These are phyloP conservation scores for Phocoena sinus DNA, from an alignment of 2,113 vertebrate genomes.

Conservation along the genomic window DNA sequence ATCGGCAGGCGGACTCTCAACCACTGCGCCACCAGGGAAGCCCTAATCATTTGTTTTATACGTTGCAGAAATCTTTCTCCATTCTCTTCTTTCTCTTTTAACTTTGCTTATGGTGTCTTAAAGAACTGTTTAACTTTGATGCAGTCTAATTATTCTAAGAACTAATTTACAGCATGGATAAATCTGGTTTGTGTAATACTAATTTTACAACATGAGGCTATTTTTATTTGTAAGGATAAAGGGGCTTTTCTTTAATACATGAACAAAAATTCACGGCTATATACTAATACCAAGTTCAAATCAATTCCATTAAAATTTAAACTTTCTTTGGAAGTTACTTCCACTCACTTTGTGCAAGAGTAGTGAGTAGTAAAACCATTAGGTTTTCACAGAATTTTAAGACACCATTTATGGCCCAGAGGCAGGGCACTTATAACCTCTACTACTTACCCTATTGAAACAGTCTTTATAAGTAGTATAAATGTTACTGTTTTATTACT, in stretches of 20 bases:
- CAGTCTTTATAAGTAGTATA: neutral
- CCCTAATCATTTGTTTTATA: neutral
- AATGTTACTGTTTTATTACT: neutral
- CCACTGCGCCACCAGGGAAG: too few relatives aligned
- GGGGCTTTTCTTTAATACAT: neutral
- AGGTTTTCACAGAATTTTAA: conserved; percentile 13
- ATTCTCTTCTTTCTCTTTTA: neutral
- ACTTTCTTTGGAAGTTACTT: neutral
- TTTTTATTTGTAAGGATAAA: neutral
- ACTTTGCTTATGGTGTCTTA: neutral
- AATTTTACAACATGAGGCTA: neutral
- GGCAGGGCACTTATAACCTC: neutral
- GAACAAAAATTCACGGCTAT: neutral
- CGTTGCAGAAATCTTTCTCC: neutral
- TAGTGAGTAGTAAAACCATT: neutral
- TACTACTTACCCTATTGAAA: neutral
- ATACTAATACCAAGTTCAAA: neutral
- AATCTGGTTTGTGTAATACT: neutral
- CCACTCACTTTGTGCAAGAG: neutral
- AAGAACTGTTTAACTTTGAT: neutral
- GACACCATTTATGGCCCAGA: neutral
- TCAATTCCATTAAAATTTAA: conserved; percentile 3
- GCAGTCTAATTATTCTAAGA: neutral
- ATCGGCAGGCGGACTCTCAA: too few relatives aligned
- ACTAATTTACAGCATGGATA: neutral